Base-by-base conservation (phyloP, 1,140 invertebrate genomes). In the Drosophila leontia region DNA sequence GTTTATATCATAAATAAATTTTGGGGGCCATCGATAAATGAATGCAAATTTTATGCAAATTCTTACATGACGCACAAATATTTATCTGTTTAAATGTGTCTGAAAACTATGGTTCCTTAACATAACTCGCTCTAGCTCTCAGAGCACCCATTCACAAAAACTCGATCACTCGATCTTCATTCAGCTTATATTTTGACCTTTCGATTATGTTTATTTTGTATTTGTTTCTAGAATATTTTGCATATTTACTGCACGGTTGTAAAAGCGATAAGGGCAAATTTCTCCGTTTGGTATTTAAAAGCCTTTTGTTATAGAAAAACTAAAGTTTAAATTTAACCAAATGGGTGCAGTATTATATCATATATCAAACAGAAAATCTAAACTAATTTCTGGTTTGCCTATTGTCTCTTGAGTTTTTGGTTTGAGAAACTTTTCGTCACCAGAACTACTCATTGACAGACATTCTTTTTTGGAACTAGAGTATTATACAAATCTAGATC, bases 391-490 rank as follows among this genome's bases (percentile, higher is more conserved):
- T 56, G 48, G 48, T 72, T 45, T 42, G n/a, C 42, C 50, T 60
- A 44, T 47, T 75, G 62, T 67, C 23, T 44, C 8, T 45, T 17
- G 26, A 4, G 15, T 61, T 35, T 26, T 55, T 17, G 17, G 13
- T 55, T 50, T 45, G 44, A 23, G 23, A 45, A 42, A 56, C 61
- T 69, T 59, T 32, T 42, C 42, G 58, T 72, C 47, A 26, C 41
- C 42, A 42, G 35, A 78, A 47, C 26, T 72, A 47, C 26, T 72
- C 56, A 78, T 72, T 78, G 67, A 80, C 67, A 75, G 51, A 61
- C 59, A 61, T 82, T 69, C 53, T 65, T 29, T n/a, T 53, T 75
- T 57, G 37, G 12, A 15, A 5, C 8, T 44, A 26, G 34, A 3
- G 4, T 7, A 47, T 8, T 65, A 45, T 37, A 15, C 17, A 11